These are phyloP conservation scores for Mastomys coucha DNA, from an alignment of 2,113 vertebrate species.

Conservation along the genomic window DNA sequence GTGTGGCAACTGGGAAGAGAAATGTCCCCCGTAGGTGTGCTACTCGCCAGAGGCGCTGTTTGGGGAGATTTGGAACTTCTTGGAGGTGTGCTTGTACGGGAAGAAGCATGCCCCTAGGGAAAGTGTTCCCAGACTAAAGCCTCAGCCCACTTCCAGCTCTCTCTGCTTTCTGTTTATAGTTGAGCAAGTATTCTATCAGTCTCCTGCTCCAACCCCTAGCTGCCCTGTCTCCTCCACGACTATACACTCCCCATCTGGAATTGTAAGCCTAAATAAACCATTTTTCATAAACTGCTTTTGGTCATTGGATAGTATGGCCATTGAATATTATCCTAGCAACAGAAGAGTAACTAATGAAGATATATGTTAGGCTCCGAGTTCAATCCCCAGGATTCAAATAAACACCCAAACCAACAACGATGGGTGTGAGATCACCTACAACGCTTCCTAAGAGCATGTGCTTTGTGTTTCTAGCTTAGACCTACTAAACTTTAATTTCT, in stretches of 20 bases:
- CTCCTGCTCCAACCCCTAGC: background rate
- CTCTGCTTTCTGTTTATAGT: background rate
- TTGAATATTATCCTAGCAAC: background rate
- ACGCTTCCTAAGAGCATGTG: background rate
- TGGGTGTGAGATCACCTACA: background rate
- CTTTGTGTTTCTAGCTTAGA: background rate
- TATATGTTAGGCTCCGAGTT: background rate
- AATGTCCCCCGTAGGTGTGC: no score
- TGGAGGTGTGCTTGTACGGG: background rate
- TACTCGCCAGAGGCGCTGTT: background rate
- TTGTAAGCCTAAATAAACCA: background rate
- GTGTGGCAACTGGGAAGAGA: background rate
- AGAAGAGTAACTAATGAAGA: background rate
- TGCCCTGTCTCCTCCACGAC: no score
- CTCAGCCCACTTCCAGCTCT: background rate
- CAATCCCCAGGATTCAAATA: background rate
- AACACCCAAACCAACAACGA: background rate
- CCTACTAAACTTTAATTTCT: slow-evolving; percentile 2
- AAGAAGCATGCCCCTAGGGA: background rate
- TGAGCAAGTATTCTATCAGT: background rate
- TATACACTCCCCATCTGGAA: background rate
- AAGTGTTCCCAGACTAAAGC: background rate
- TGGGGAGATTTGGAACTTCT: background rate
- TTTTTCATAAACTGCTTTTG: background rate
- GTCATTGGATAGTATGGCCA: no score